Conservation (phyloP, 2,888 invertebrate species). For the Cephonodes hylas region DNA sequence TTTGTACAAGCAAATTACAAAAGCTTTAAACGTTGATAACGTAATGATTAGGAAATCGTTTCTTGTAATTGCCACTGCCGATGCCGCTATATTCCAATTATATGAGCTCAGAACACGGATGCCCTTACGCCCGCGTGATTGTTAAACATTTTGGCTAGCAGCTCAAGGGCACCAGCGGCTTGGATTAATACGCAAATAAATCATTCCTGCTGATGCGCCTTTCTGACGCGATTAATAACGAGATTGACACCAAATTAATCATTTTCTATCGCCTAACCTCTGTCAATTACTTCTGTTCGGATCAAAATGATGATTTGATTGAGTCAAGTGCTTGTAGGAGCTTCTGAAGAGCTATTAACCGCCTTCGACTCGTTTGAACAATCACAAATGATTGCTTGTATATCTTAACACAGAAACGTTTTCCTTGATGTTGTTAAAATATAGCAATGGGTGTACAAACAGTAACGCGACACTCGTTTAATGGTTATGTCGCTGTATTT, state of each 20-base stretch:
- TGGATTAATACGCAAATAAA: conserved; percentile 7
- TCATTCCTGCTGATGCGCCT: conserved; percentile 16
- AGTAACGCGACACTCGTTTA: conserved; percentile 29
- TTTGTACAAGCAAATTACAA: conserved; percentile 7
- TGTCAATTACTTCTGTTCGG: background rate
- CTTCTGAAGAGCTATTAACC: conserved; percentile 5
- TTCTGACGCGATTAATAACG: conserved; percentile 2
- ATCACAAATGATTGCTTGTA: conserved; percentile 4
- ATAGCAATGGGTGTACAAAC: conserved; percentile 16
- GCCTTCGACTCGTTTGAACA: background rate
- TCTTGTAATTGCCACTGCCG: conserved; percentile 22
- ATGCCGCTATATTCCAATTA: conserved; percentile 24
- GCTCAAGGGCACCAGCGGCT: conserved; percentile 29
- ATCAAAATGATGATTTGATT: background rate
- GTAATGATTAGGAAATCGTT: conserved; percentile 27
- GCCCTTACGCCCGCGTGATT: conserved; percentile 41
- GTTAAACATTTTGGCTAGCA: conserved; percentile 35
- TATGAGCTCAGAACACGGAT: conserved; percentile 30
- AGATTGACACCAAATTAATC: background rate
- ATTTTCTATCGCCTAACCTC: background rate
- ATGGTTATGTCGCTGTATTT: conserved; percentile 33
- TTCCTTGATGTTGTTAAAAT: conserved; percentile 14
- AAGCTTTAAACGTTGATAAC: conserved; percentile 18
- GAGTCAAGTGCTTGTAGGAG: background rate
- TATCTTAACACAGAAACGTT: background rate